Evolutionary conservation across 1,140 invertebrate species (phyloP).

Genomic region (Macrotrachela quadricornifera): DNA sequence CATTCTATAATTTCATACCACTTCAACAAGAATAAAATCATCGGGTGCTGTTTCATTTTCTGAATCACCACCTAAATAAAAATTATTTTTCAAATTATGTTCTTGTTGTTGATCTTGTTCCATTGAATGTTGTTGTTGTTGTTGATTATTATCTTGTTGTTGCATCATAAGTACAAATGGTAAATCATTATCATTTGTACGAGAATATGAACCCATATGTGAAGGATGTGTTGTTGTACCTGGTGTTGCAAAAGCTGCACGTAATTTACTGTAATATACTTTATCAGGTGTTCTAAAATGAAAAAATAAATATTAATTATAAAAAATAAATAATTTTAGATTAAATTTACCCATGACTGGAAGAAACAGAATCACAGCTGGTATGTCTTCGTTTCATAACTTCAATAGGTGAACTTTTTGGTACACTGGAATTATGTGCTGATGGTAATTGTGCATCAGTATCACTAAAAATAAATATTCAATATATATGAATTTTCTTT

Average conservation of each 20-base stretch:
- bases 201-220: too few relatives aligned
- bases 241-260: constrained; percentile 6
- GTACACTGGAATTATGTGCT: too few relatives aligned
- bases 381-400: too few relatives aligned
- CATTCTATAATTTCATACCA: constrained; percentile 14
- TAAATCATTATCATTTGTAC: constrained; percentile 5
- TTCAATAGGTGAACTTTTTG: too few relatives aligned
- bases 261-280: constrained; percentile 6
- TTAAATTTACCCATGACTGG: too few relatives aligned
- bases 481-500: too few relatives aligned
- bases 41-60: constrained; percentile 27
- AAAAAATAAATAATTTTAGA: constrained; percentile 16
- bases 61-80: too few relatives aligned
- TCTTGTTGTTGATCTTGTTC: not conserved
- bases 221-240: not conserved
- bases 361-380: too few relatives aligned
- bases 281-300: constrained; percentile 6
- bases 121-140: not conserved
- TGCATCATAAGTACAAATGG: constrained; percentile 1
- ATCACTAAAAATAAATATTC: not conserved
- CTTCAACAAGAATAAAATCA: constrained; percentile 51
- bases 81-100: not conserved
- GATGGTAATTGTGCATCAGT: too few relatives aligned
- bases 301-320: constrained; percentile 10
- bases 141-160: not conserved